Conservation (phyloP, 2,888 invertebrate species). For the Drosophila quinaria region DNA sequence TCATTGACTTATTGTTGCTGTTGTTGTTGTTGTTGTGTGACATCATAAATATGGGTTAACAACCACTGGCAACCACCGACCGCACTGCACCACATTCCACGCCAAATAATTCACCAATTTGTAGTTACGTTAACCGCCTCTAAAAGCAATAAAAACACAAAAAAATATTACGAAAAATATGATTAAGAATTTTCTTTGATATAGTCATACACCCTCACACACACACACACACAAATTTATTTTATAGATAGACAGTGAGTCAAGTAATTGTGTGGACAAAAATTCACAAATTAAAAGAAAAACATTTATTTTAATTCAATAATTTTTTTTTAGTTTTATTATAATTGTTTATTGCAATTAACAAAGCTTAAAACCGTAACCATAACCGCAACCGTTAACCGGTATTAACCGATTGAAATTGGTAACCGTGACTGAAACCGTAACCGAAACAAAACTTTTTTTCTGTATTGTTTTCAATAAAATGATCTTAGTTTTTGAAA, state of each 20-base stretch:
- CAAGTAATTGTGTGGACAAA: neutral
- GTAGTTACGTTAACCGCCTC: slow-evolving; percentile 57
- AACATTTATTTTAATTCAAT: neutral
- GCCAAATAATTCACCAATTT: slow-evolving; percentile 19
- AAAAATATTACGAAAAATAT: slow-evolving; percentile 28
- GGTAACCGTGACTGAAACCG: too few relatives aligned
- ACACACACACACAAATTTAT: neutral
- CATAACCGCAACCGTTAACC: too few relatives aligned
- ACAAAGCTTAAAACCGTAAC: too few relatives aligned
- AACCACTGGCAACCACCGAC: slow-evolving; percentile 6
- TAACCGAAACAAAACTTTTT: too few relatives aligned
- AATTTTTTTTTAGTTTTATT: neutral
- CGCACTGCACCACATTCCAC: slow-evolving; percentile 17
- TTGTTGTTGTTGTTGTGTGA: slow-evolving; percentile 36
- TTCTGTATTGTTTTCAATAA: too few relatives aligned
- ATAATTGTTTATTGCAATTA: neutral
- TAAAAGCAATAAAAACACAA: slow-evolving; percentile 56
- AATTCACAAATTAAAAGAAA: too few relatives aligned
- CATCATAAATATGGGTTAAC: slow-evolving; percentile 40
- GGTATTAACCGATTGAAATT: too few relatives aligned
- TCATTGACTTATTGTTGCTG: slow-evolving; percentile 3
- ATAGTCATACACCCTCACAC: slow-evolving; percentile 24
- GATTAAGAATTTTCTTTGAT: slow-evolving; percentile 63
- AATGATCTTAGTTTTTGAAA: too few relatives aligned
- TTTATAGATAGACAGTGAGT: slow-evolving; percentile 12